Evolutionary conservation across 2,113 vertebrate genomes (phyloP), one percentile per base, ranked within the genome.

Genomic region (Vombatus ursinus): DNA sequence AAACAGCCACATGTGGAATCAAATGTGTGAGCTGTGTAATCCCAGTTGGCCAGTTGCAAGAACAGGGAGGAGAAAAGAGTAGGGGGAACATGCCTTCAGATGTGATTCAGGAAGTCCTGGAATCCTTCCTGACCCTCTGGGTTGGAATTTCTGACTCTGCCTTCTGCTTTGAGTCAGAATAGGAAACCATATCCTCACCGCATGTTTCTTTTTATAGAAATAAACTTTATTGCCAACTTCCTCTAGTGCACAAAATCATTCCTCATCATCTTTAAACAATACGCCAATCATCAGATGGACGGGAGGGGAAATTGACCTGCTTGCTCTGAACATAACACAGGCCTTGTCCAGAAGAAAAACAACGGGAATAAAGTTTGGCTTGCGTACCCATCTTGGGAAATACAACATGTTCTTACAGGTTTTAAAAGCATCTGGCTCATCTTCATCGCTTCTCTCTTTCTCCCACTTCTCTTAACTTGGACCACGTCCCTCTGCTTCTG

Each of bases 171-270:
- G 98, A 98, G 98, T 99, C 98, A 98, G 98, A 98, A 97, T 96
- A 98, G 98, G 98, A 98, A 99, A 98, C 98, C 51, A 96, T 98
- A 98, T 98, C 98, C 98, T 97, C 97, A 98, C 98, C 98, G 97
- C 98, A 97, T 77, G 96, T 97, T 98, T 97, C 98, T 99, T 99
- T 99, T 99, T 99, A 99, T 99, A 99, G 98, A 97, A 93, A 90
- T n/a, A 92, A 97, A 97, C 97, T 98, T 97, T 95, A 98, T 96
- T 98, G 98, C 98, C 98, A 98, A 77, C 98, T 99, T 98, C 98
- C 98, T 98, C 97, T 90, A 91, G 96, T 98, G 98, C 96, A 92
- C 96, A 93, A 97, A 98, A 97, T 97, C 94, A 92, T 91, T 97
- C 97, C 96, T 97, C 95, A 3, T 89, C 28, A 93, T 94, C 95